Base-by-base conservation (phyloP, 2,888 invertebrate species). In the Heliconius erato region DNA sequence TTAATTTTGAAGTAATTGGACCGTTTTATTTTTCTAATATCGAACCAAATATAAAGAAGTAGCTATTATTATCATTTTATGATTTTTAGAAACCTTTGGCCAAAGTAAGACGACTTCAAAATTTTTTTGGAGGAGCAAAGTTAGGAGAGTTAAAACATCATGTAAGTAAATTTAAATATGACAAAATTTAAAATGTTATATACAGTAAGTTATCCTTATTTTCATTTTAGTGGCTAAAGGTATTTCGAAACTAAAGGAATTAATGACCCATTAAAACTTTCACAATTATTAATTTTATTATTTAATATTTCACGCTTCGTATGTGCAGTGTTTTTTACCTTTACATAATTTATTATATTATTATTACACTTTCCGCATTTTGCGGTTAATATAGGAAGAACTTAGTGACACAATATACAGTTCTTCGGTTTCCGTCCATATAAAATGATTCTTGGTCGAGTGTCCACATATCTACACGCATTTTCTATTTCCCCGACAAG, bases 101-200 rank as follows among this genome's bases (percentile, higher is more conserved):
- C 12, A 79, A 67, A 83, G 19, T 84, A 12, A 85, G 78, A 77
- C 54, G n/a, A 3, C 44, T n/a, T 65, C 81, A 77, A 67, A 72
- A 28, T 74, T 80, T 44, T 59, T 28, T 40, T 68, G 80, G 82
- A 84, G 6, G 76, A 81, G 84, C 86, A 0, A 79, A 82, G 23
- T 82, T 84, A 63, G 91, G 91, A 28, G 87, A 89, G 35, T 79
- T 91, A 59, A 89, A 88, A 65, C 90, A 91, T 86, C 89, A 89
- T 84, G 91, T 91, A 85, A 88, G 89, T 86, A 72, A 2, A 14
- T 26, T 32, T 32, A 4, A 49, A 9, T 19, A 23, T 63, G 59
- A 63, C 3, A n/a, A n/a, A 11, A 40, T 1, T 16, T 16, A 1
- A 49, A 49, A 16, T 4, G 4, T 49, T 49, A 0, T 49, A 49